Evolutionary conservation across 2,113 vertebrate genomes (phyloP).

Genomic region (Thomomys bottae): DNA sequence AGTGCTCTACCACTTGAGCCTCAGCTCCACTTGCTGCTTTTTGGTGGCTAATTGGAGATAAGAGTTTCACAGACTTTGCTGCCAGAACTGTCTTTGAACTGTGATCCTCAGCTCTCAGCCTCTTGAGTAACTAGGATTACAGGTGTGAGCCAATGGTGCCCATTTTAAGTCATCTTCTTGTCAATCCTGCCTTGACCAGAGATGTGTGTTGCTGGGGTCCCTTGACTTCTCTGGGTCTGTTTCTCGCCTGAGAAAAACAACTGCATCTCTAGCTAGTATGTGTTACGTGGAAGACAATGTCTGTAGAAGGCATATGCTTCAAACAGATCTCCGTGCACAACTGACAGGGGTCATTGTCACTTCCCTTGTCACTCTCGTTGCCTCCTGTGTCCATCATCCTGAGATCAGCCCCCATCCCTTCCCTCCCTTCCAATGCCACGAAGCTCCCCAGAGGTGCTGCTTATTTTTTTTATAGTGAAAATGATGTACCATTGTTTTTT

Average conservation of each 20-base stretch:
- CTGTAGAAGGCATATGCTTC: background rate
- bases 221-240: background rate
- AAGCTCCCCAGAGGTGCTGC: conserved; percentile 7
- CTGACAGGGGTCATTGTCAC: background rate
- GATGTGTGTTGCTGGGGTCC: background rate
- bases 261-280: background rate
- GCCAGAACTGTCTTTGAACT: too few species aligned
- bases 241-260: background rate
- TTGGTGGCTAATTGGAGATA: too few species aligned
- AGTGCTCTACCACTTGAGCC: too few species aligned
- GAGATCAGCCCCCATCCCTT: background rate
- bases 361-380: background rate
- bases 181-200: background rate
- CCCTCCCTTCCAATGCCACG: background rate
- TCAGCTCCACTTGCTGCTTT: too few species aligned
- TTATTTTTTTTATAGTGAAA: conserved; percentile 22
- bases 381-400: background rate
- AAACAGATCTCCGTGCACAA: background rate
- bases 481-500: conserved; percentile 34
- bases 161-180: background rate
- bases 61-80: too few species aligned
- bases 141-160: too few species aligned
- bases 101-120: too few species aligned
- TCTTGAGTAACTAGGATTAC: too few species aligned
- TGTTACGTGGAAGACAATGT: background rate